A percentile compares a stretch with the other conserved stretches of the same genome.
phyloP scores from a whole-genome alignment of 2,888 invertebrate species.

The Callosobruchus maculatus region DNA sequence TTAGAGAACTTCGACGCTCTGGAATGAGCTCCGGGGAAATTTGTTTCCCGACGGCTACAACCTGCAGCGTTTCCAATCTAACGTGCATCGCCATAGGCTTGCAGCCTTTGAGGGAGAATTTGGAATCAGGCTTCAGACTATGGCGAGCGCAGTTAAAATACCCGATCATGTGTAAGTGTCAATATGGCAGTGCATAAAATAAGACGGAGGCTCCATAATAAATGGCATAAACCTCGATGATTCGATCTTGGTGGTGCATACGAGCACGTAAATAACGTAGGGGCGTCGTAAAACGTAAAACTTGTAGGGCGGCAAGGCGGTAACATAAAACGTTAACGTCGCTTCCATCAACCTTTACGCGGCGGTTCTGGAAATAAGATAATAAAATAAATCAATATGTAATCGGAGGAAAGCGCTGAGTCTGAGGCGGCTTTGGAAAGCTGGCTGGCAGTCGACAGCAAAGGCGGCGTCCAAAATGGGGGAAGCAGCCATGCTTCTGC shows the following conservation, averaged over 20 bases:
- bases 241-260: neutral
- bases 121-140: too few species aligned
- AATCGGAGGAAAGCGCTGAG: slow-evolving; percentile 4
- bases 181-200: neutral
- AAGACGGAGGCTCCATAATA: neutral
- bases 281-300: slow-evolving; percentile 5
- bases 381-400: slow-evolving; percentile 10
- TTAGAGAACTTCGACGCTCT: too few species aligned
- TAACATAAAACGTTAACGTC: slow-evolving; percentile 3
- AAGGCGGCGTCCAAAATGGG: neutral
- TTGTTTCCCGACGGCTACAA: too few species aligned
- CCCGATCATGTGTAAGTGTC: neutral
- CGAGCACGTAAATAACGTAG: slow-evolving; percentile 8
- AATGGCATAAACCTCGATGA: neutral
- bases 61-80: too few species aligned
- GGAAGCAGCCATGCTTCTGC: neutral
- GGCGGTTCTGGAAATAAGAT: slow-evolving; percentile 2
- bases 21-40: too few species aligned
- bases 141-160: too few species aligned
- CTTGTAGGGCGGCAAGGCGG: slow-evolving; percentile 9
- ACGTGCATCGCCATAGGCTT: too few species aligned
- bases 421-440: neutral
- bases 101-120: too few species aligned
- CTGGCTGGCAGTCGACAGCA: neutral
- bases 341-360: slow-evolving; percentile 8